These are phyloP conservation scores for Harpegnathos saltator DNA, from an alignment of 1,140 invertebrate species.

Conservation along the genomic window DNA sequence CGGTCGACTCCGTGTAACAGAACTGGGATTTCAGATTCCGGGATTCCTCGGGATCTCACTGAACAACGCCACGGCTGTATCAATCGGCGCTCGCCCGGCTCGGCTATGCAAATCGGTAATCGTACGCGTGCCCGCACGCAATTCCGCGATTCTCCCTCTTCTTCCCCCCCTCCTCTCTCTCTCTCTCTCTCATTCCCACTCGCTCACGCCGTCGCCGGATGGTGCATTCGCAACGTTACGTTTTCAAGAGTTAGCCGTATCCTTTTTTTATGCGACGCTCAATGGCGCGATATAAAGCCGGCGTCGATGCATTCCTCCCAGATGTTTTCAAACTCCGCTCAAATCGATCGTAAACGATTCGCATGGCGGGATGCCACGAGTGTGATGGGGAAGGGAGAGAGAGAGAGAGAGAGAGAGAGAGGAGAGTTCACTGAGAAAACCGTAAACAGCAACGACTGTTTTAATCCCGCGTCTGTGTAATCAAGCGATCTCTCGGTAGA, in stretches of 20 bases:
- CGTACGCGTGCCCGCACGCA: slow-evolving; percentile 45
- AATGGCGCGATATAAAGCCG: background rate
- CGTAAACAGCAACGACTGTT: background rate
- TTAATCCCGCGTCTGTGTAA: background rate
- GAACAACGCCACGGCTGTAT: slow-evolving; percentile 73
- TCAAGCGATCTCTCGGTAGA: background rate
- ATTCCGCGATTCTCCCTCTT: slow-evolving; percentile 22
- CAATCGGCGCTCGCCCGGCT: slow-evolving; percentile 46
- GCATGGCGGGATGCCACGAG: background rate
- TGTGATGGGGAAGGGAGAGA: too few species aligned
- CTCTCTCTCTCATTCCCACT: too few species aligned
- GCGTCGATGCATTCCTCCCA: background rate
- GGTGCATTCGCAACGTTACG: slow-evolving; percentile 1
- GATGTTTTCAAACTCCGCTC: slow-evolving; percentile 25
- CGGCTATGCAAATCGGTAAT: slow-evolving; percentile 72
- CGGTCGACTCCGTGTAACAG: slow-evolving; percentile 51
- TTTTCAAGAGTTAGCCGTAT: slow-evolving; percentile 3
- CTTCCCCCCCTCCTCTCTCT: background rate
- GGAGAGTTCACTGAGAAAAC: too few species aligned
- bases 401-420: too few species aligned
- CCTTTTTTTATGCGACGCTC: background rate
- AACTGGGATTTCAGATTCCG: slow-evolving; percentile 71
- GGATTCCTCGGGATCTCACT: slow-evolving; percentile 57
- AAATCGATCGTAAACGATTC: slow-evolving; percentile 31
- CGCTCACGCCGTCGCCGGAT: background rate